These are phyloP conservation scores for Ormia ochracea DNA, from an alignment of 2,888 invertebrate species.

Conservation along the genomic window DNA sequence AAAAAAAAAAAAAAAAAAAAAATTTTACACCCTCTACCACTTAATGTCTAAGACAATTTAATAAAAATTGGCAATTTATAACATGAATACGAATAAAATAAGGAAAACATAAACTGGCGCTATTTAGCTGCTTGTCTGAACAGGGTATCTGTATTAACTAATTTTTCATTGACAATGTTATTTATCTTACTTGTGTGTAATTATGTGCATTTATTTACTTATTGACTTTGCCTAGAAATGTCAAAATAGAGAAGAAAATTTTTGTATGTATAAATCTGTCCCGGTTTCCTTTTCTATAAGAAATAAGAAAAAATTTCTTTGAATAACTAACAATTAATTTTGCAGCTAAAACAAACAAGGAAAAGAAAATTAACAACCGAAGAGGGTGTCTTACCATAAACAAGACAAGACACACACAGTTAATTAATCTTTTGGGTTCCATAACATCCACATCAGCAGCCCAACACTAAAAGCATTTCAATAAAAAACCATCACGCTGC, in stretches of 20 bases:
- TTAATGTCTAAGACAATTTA: no score
- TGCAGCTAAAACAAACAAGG: slow-evolving; percentile 20
- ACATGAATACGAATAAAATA: no score
- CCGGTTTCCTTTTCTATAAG: slow-evolving; percentile 11
- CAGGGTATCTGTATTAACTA: slow-evolving; percentile 46
- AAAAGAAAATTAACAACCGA: slow-evolving; percentile 11
- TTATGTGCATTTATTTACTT: slow-evolving; percentile 75
- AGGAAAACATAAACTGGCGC: no score
- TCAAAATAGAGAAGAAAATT: slow-evolving; percentile 57
- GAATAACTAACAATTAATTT: slow-evolving; percentile 76
- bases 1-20: no score
- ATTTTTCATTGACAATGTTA: slow-evolving; percentile 68
- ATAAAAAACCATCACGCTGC: slow-evolving; percentile 9
- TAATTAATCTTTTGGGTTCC: slow-evolving; percentile 76
- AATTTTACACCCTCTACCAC: no score
- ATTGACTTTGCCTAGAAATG: slow-evolving; percentile 70
- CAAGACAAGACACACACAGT: slow-evolving; percentile 66
- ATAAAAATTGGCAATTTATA: no score
- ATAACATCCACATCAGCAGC: slow-evolving; percentile 60
- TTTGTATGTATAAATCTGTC: slow-evolving; percentile 49
- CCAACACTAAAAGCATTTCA: slow-evolving; percentile 52
- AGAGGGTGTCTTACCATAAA: slow-evolving; percentile 34
- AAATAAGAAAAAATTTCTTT: slow-evolving; percentile 73
- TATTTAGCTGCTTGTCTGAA: no score
- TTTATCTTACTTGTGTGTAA: slow-evolving; percentile 72